These are phyloP conservation scores for Nematostella vectensis DNA, from an alignment of 92 coral and sea anemone genomes.

Conservation along the genomic window DNA sequence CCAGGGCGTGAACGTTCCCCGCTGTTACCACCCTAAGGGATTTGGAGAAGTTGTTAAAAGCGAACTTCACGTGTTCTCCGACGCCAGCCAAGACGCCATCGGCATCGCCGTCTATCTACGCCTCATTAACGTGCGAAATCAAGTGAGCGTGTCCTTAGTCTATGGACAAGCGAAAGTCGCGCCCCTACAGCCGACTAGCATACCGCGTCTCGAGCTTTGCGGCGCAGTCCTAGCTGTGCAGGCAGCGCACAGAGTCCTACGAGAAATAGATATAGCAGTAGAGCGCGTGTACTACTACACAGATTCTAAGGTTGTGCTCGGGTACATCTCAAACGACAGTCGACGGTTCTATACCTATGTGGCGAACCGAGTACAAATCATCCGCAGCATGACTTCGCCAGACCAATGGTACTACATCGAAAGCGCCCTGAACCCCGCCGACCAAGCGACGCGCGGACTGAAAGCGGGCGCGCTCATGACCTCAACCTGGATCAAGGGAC, in stretches of 20 bases:
- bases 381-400: neutral
- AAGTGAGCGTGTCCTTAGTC: constrained; percentile 5
- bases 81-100: constrained; percentile 27
- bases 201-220: constrained; percentile 27
- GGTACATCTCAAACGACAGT: constrained; percentile 5
- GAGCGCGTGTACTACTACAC: constrained; percentile 4
- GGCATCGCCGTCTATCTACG: constrained; percentile 19
- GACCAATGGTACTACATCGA: constrained; percentile 6
- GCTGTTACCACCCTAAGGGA: constrained; percentile 1
- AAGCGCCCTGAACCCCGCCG: constrained; percentile 4
- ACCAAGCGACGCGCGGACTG: constrained; percentile 6
- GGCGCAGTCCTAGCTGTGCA: constrained; percentile 7
- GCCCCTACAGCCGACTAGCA: constrained; percentile 16
- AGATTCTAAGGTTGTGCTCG: constrained; percentile 7
- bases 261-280: neutral
- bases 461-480: constrained; percentile 6
- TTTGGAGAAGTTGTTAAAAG: neutral
- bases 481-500: constrained; percentile 25
- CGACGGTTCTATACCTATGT: constrained; percentile 5
- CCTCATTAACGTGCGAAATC: neutral
- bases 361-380: constrained; percentile 11
- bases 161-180: constrained; percentile 28
- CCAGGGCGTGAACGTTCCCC: neutral
- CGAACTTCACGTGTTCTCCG: constrained; percentile 26
- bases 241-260: constrained; percentile 2